Base-by-base conservation (phyloP, 92 coral and sea anemone genomes). In the Umimayanthus chanpuru region DNA sequence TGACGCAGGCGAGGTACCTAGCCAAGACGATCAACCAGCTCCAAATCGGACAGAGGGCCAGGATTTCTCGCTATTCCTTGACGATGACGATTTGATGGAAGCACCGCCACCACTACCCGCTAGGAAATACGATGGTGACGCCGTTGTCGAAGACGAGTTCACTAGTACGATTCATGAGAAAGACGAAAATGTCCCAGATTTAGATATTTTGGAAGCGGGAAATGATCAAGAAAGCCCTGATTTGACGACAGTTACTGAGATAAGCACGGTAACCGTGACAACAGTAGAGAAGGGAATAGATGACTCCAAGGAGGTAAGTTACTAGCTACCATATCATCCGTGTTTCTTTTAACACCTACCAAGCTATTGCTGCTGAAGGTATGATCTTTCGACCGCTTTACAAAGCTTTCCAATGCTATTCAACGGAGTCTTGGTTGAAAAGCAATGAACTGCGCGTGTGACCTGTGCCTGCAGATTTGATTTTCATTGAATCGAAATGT, bases 141-240 rank as follows among this genome's bases (percentile, higher is more conserved):
- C 26, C 16, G 25, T 83, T 44, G 26, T 25, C 8, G 87, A 83
- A 71, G 87, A 83, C 30, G 67, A 70, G 55, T 6, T 83, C 67
- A 83, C 47, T n/a, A 83, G 78, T 26, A 83, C 87, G 6, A 32
- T 70, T 44, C 77, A 36, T 9, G 58, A 44, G 36, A 83, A 71
- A 71, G 87, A 83, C 15, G 87, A 83, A 70, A 83, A 71, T 70
- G 28, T 83, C 9, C 87, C 87, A 30, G 87, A 83, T 47, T 83
- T 83, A 68, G 87, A 83, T 3, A 43, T 71, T 25, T 50, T 83
- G 40, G 87, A 83, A 23, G 11, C 78, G 40, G 26, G 4, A 9
- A 64, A 29, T 41, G 78, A 43, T 32, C 55, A 28, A 83, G 87
- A 70, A 2, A 82, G 77, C n/a, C 65, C 43, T 29, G 77, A 82